phyloP scores from a whole-genome alignment of 2,888 invertebrate species.

The Tipula vernalis region DNA sequence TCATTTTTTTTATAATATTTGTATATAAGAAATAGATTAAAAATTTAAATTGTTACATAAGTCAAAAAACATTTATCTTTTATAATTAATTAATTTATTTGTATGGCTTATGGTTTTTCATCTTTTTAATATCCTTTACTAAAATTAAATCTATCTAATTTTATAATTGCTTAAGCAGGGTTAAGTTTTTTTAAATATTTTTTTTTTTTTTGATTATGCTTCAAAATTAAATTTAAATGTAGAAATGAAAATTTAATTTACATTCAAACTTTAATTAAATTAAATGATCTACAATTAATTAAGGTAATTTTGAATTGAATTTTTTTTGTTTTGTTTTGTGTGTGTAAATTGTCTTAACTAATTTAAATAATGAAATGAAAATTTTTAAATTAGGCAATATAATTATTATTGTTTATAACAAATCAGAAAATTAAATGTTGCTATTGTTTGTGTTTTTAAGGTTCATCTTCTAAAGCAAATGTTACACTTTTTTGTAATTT shows the following conservation, averaged over 20 bases:
- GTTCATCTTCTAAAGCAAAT: neutral
- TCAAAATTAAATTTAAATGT: neutral
- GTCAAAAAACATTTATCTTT: slow-evolving; percentile 5
- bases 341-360: neutral
- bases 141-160: slow-evolving; percentile 16
- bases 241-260: neutral
- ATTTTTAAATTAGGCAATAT: neutral
- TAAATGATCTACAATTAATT: neutral
- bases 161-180: slow-evolving; percentile 21
- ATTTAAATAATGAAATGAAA: neutral
- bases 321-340: neutral
- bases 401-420: neutral
- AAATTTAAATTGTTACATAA: neutral
- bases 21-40: neutral
- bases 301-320: neutral
- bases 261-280: neutral
- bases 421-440: neutral
- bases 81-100: neutral
- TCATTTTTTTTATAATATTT: neutral
- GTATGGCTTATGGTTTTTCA: neutral
- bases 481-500: slow-evolving; percentile 10
- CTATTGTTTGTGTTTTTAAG: neutral
- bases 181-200: slow-evolving; percentile 13
- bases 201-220: slow-evolving; percentile 8
- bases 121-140: neutral